Evolutionary conservation across 2,888 invertebrate species (phyloP).

Genomic region (Meteorus cinctellus): DNA sequence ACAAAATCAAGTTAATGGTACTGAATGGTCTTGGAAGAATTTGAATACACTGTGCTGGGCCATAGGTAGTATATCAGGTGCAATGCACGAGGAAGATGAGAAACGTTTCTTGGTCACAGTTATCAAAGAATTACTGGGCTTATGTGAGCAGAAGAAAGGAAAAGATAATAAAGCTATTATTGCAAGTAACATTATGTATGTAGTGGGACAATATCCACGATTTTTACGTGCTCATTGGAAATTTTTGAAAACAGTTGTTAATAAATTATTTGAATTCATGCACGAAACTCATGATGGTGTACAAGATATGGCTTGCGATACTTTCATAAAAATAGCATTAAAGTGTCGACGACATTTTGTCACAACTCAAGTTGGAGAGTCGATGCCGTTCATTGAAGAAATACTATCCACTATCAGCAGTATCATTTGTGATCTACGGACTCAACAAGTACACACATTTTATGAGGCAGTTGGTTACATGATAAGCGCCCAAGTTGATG

Average conservation of each 20-base stretch:
- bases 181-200: slow-evolving; percentile 99
- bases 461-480: slow-evolving; percentile 99
- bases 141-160: slow-evolving; percentile 98
- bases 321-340: slow-evolving; percentile 99
- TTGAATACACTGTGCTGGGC: slow-evolving; percentile 99
- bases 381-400: slow-evolving; percentile 98
- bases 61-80: slow-evolving; percentile 98
- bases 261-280: slow-evolving; percentile 99
- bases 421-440: slow-evolving; percentile 99
- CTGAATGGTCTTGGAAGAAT: slow-evolving; percentile 99
- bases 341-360: slow-evolving; percentile 99
- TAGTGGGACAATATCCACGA: slow-evolving; percentile 99
- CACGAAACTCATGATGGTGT: slow-evolving; percentile 99
- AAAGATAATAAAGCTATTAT: slow-evolving; percentile 99
- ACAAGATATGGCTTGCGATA: slow-evolving; percentile 99
- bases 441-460: slow-evolving; percentile 94
- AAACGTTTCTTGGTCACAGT: slow-evolving; percentile 99
- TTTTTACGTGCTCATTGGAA: slow-evolving; percentile 99
- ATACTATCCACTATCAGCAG: slow-evolving; percentile 96
- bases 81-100: slow-evolving; percentile 99
- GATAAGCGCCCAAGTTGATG: slow-evolving; percentile 97
- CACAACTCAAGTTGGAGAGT: slow-evolving; percentile 95
- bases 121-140: slow-evolving; percentile 96
- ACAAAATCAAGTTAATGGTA: slow-evolving; percentile 97
- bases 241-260: slow-evolving; percentile 99